phyloP scores from a whole-genome alignment of 2,888 invertebrate species.

The Agonopterix subpropinquella region DNA sequence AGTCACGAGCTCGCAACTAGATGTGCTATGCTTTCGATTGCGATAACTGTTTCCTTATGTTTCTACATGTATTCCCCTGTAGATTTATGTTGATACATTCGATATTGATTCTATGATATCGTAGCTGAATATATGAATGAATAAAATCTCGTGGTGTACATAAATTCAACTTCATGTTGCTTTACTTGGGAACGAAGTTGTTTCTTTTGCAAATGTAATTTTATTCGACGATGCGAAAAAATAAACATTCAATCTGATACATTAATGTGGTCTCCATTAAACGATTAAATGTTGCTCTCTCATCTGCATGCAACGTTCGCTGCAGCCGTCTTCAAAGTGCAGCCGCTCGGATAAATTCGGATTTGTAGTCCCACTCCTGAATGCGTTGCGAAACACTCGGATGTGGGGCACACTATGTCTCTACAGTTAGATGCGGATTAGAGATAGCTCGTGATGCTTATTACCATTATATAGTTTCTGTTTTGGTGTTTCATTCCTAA shows the following conservation, averaged over 20 bases:
- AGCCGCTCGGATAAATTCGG: constrained; percentile 57
- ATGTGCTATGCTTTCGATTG: constrained; percentile 29
- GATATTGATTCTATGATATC: constrained; percentile 19
- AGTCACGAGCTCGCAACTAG: constrained; percentile 28
- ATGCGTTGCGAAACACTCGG: constrained; percentile 16
- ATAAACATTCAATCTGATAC: constrained; percentile 56
- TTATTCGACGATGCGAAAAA: constrained; percentile 22
- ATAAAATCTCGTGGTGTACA: constrained; percentile 7
- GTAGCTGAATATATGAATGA: constrained; percentile 20
- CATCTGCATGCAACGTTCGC: constrained; percentile 62
- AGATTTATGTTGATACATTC: constrained; percentile 23
- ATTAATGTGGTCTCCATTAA: constrained; percentile 63
- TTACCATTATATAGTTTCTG: background rate
- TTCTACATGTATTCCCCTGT: constrained; percentile 23
- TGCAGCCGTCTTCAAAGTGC: constrained; percentile 54
- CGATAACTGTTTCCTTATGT: constrained; percentile 29
- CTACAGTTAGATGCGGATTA: constrained; percentile 1
- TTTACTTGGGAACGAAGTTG: constrained; percentile 3
- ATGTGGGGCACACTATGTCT: constrained; percentile 6
- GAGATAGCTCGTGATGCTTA: background rate
- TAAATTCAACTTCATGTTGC: constrained; percentile 7
- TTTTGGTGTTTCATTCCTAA: background rate
- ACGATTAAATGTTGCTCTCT: constrained; percentile 63
- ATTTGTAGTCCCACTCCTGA: constrained; percentile 31
- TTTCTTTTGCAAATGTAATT: constrained; percentile 11